Evolutionary conservation across 2,113 vertebrate genomes (phyloP).

Genomic region (Oenanthe melanoleuca): DNA sequence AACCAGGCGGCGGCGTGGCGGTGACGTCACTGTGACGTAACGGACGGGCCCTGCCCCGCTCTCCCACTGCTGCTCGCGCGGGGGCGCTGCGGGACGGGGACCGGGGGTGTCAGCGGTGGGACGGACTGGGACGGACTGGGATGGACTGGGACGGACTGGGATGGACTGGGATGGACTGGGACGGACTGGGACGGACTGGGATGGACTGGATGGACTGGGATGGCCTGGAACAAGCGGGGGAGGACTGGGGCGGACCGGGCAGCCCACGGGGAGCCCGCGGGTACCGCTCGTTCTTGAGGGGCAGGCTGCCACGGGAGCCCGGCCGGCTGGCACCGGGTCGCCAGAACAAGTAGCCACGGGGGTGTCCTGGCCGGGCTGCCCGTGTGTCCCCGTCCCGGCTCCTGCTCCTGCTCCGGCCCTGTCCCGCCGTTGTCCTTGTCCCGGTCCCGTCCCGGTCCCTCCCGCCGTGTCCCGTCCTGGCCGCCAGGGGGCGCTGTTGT

Average conservation of each 20-base stretch:
- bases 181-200: too few species aligned
- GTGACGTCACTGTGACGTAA: background rate
- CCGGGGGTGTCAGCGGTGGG: background rate
- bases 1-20: too few species aligned
- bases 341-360: background rate
- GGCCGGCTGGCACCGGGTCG: background rate
- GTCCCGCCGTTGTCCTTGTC: background rate
- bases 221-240: accelerated
- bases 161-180: accelerated
- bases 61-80: background rate
- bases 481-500: conserved; percentile 34
- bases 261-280: too few species aligned
- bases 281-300: background rate
- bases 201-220: accelerated
- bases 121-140: too few species aligned
- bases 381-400: background rate
- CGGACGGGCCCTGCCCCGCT: too few species aligned
- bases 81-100: background rate
- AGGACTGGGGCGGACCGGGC: background rate
- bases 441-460: background rate
- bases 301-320: background rate
- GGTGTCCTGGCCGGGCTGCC: background rate
- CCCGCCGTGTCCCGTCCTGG: background rate
- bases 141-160: accelerated
- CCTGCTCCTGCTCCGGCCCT: background rate